A percentile compares a stretch with the other conserved stretches of the same genome.
These are phyloP conservation scores for Flexamia atlantica DNA, from an alignment of 2,888 invertebrate species.

Conservation along the genomic window DNA sequence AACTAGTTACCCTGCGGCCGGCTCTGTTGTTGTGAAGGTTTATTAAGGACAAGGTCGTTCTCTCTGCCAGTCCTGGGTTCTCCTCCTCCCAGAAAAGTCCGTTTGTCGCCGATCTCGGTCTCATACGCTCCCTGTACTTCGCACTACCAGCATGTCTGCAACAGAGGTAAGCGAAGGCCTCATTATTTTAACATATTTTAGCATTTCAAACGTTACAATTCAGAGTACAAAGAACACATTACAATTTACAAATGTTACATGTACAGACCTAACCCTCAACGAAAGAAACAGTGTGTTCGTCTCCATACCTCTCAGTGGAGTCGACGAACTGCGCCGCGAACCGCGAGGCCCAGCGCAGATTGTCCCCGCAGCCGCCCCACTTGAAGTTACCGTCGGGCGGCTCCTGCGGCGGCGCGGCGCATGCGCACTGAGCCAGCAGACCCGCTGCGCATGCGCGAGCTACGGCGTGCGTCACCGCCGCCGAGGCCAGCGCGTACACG, in stretches of 20 bases:
- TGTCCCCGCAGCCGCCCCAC: constrained; percentile 94
- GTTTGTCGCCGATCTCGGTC: not conserved
- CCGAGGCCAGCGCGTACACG: constrained; percentile 90
- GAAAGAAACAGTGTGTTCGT: too few species aligned
- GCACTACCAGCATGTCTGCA: not conserved
- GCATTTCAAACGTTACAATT: too few species aligned
- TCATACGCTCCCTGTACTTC: constrained; percentile 65
- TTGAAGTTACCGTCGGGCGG: constrained; percentile 84
- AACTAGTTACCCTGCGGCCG: constrained; percentile 86
- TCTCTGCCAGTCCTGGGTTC: not conserved
- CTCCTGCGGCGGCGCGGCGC: constrained; percentile 85
- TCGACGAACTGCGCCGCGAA: constrained; percentile 86
- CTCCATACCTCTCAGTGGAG: constrained; percentile 75
- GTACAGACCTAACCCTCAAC: too few species aligned
- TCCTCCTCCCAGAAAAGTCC: constrained; percentile 56
- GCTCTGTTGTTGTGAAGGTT: constrained; percentile 89
- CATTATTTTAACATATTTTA: too few species aligned
- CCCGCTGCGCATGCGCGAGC: constrained; percentile 89
- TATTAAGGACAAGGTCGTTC: constrained; percentile 78
- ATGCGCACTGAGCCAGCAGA: constrained; percentile 86
- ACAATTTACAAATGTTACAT: too few species aligned
- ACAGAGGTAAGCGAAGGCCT: too few species aligned
- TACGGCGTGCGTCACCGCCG: constrained; percentile 86
- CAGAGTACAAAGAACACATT: too few species aligned
- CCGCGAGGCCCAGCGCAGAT: constrained; percentile 84